These are phyloP conservation scores for Periphyllus acericola DNA, from an alignment of 2,888 invertebrate species.

Conservation along the genomic window DNA sequence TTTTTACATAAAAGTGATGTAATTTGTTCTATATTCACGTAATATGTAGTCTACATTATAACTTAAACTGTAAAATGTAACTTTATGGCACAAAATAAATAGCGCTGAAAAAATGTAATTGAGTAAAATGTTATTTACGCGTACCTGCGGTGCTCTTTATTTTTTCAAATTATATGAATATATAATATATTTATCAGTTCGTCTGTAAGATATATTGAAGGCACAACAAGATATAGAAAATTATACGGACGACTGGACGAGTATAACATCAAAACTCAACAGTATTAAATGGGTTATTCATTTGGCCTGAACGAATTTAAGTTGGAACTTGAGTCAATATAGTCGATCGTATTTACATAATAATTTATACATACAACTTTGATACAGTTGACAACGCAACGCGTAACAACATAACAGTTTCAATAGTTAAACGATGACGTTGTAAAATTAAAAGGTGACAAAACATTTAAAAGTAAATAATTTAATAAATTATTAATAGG, in stretches of 20 bases:
- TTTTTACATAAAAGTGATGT: too few species aligned
- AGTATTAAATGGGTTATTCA: background rate
- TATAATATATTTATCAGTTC: background rate
- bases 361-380: background rate
- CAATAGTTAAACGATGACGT: background rate
- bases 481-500: background rate
- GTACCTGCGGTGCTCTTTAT: background rate
- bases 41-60: too few species aligned
- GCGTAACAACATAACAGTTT: conserved; percentile 4
- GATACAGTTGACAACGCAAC: conserved; percentile 6
- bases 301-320: background rate
- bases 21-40: too few species aligned
- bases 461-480: background rate
- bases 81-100: too few species aligned
- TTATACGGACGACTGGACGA: background rate
- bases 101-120: background rate
- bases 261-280: background rate
- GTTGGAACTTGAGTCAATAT: background rate
- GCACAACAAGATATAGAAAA: background rate
- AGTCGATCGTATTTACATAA: background rate
- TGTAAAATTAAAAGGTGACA: background rate
- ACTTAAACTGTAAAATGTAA: too few species aligned
- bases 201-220: background rate
- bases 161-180: background rate
- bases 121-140: background rate